phyloP scores from a whole-genome alignment of 2,797 vertebrate species.

The Rhynchonycteris naso region DNA sequence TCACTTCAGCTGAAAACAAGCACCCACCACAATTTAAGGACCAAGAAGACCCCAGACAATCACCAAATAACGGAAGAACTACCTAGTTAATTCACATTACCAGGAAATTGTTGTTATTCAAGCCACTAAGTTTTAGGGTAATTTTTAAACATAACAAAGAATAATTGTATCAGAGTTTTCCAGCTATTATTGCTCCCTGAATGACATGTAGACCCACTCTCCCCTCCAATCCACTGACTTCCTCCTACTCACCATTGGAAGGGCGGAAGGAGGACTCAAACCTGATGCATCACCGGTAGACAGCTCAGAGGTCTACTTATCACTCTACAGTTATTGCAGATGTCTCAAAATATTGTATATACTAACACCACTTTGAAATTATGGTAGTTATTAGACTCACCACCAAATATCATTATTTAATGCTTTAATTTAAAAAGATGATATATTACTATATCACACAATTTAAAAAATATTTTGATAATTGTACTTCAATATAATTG shows the following conservation, averaged over 20 bases:
- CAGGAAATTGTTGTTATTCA: not conserved
- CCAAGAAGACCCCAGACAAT: not conserved
- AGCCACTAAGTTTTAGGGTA: not conserved
- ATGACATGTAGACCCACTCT: not conserved
- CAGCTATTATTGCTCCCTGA: not conserved
- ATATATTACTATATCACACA: not conserved
- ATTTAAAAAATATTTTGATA: constrained; percentile 21
- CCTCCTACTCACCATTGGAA: not conserved
- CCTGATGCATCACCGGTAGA: not conserved
- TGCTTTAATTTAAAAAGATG: constrained; percentile 15
- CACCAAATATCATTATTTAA: not conserved
- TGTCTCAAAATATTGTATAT: not conserved
- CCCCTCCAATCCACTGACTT: not conserved
- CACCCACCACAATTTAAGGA: not conserved
- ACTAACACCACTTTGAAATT: constrained; percentile 43
- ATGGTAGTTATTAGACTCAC: not conserved
- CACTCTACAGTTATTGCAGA: not conserved
- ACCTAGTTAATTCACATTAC: not conserved
- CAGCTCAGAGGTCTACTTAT: not conserved
- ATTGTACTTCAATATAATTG: not conserved
- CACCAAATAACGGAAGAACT: not conserved
- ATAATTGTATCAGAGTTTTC: not conserved
- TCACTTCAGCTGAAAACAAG: not conserved
- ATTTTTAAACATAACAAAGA: not conserved
- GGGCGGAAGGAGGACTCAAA: not conserved